These are phyloP conservation scores for Bradypus variegatus DNA, from an alignment of 2,797 vertebrate species.

Conservation along the genomic window DNA sequence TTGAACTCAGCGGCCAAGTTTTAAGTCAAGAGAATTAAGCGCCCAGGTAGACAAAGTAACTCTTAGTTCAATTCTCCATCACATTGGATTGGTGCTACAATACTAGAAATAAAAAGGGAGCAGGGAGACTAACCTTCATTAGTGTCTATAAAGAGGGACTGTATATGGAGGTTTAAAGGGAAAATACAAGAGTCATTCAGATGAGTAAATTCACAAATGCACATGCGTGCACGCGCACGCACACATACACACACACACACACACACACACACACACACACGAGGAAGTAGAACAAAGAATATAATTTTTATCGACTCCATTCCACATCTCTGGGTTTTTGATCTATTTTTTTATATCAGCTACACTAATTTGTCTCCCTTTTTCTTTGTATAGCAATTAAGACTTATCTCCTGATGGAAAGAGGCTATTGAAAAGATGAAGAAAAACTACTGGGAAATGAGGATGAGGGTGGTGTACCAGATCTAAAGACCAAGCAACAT, in stretches of 20 bases:
- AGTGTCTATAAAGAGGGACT: neutral
- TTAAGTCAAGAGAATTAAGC: constrained; percentile 10
- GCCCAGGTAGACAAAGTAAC: neutral
- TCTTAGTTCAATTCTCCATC: neutral
- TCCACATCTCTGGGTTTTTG: neutral
- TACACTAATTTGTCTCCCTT: neutral
- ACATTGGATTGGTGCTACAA: neutral
- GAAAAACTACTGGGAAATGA: neutral
- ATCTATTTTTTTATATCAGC: neutral
- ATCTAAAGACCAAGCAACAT: neutral
- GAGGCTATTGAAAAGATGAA: neutral
- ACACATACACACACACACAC: neutral
- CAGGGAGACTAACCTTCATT: neutral
- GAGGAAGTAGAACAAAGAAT: neutral
- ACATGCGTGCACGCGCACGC: neutral
- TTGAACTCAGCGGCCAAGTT: neutral
- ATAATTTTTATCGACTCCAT: neutral
- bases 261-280: neutral
- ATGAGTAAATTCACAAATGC: neutral
- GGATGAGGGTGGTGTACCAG: neutral
- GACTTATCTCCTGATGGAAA: neutral
- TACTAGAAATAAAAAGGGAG: neutral
- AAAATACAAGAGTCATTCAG: neutral
- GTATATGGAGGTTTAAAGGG: neutral
- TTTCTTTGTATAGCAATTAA: neutral